phyloP scores from a whole-genome alignment of 2,797 vertebrate species.

The Eulemur coronatus region DNA sequence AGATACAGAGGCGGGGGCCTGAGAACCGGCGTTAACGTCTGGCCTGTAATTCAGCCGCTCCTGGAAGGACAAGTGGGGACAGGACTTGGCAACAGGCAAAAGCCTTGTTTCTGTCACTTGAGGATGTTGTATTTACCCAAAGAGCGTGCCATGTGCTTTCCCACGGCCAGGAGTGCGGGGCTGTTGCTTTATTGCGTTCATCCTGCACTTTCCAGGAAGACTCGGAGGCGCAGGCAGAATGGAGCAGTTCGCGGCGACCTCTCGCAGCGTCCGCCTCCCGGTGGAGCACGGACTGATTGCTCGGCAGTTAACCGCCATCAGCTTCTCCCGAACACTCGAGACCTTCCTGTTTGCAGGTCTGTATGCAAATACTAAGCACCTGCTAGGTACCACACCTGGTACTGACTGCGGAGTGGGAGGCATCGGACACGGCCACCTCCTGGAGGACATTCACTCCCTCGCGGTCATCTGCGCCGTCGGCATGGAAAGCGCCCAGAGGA shows the following conservation, averaged over 20 bases:
- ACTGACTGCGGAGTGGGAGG: fast-evolving
- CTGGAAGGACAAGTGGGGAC: not conserved
- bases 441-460: not conserved
- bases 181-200: not conserved
- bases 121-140: not conserved
- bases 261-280: fast-evolving
- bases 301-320: fast-evolving
- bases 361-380: no score
- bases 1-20: not conserved
- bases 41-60: not conserved
- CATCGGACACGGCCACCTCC: not conserved
- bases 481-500: not conserved
- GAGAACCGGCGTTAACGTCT: not conserved
- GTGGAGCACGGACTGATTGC: fast-evolving
- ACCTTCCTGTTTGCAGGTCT: not conserved
- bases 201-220: not conserved
- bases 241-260: fast-evolving
- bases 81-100: not conserved
- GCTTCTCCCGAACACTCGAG: fast-evolving
- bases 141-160: not conserved
- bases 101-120: not conserved
- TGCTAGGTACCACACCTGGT: not conserved
- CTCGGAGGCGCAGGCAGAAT: not conserved
- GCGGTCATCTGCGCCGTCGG: not conserved
- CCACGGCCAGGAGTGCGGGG: fast-evolving